Conservation (phyloP, 1,140 invertebrate genomes). For the Papilio dardanus region DNA sequence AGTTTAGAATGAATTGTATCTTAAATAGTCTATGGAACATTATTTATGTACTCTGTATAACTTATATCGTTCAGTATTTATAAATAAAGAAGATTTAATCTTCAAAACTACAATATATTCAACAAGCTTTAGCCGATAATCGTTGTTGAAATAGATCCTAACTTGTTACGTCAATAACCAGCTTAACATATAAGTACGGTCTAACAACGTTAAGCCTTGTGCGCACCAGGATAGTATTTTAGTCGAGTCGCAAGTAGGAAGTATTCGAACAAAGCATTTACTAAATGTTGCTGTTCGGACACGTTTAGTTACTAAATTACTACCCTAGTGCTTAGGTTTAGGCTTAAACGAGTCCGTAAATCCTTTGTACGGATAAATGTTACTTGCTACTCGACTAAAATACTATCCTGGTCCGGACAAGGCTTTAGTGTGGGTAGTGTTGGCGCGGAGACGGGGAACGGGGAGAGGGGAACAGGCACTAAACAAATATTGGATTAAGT, state of each 20-base stretch:
- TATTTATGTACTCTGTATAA: too few relatives aligned
- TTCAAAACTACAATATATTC: neutral
- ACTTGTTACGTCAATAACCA: neutral
- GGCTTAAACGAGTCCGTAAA: too few relatives aligned
- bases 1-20: neutral
- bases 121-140: neutral
- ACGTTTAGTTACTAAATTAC: too few relatives aligned
- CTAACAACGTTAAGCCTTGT: constrained; percentile 51
- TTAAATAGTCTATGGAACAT: too few relatives aligned
- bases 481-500: constrained; percentile 65
- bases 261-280: too few relatives aligned
- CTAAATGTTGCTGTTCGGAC: too few relatives aligned
- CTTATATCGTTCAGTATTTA: neutral
- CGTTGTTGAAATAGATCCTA: neutral
- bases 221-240: too few relatives aligned
- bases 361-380: too few relatives aligned
- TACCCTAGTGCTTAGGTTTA: too few relatives aligned
- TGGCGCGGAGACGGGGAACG: constrained; percentile 23
- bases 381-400: too few relatives aligned
- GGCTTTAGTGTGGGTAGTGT: constrained; percentile 52
- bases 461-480: neutral
- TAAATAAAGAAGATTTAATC: neutral
- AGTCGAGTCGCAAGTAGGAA: too few relatives aligned
- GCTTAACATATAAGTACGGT: neutral
- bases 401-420: too few relatives aligned